These are phyloP conservation scores for Plecotus auritus DNA, from an alignment of 2,113 vertebrate species.

Conservation along the genomic window DNA sequence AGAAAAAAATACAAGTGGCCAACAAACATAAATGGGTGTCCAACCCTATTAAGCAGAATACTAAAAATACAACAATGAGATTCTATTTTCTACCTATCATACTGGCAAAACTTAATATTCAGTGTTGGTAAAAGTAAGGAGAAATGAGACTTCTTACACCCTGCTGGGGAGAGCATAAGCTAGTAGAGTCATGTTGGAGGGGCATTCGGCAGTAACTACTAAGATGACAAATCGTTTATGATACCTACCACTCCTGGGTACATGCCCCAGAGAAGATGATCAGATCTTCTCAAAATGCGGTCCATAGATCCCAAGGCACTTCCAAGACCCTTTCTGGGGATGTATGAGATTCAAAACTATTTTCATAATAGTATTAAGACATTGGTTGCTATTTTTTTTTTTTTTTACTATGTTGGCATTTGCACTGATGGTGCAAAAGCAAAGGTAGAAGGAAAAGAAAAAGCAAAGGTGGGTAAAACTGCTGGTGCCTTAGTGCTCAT, in stretches of 20 bases:
- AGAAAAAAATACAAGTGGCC: too few species aligned
- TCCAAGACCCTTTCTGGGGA: not conserved
- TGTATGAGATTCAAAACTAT: not conserved
- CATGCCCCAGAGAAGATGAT: not conserved
- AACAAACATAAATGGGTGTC: too few species aligned
- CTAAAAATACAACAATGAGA: not conserved
- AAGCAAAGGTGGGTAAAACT: too few species aligned
- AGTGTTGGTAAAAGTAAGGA: not conserved
- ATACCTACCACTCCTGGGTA: not conserved
- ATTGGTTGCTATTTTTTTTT: not conserved
- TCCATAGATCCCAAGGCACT: not conserved
- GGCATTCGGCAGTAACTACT: not conserved
- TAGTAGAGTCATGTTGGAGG: not conserved
- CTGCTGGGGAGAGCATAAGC: not conserved
- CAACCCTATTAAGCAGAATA: not conserved
- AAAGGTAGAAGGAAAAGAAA: not conserved
- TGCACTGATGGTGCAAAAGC: not conserved
- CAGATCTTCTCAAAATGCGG: not conserved
- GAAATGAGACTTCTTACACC: not conserved
- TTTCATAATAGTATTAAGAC: not conserved
- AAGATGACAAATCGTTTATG: not conserved
- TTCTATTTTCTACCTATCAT: not conserved
- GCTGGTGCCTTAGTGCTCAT: too few species aligned
- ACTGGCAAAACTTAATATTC: not conserved
- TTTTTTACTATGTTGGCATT: not conserved